phyloP scores from a whole-genome alignment of 2,113 vertebrate genomes.

The Tupaia chinensis region DNA sequence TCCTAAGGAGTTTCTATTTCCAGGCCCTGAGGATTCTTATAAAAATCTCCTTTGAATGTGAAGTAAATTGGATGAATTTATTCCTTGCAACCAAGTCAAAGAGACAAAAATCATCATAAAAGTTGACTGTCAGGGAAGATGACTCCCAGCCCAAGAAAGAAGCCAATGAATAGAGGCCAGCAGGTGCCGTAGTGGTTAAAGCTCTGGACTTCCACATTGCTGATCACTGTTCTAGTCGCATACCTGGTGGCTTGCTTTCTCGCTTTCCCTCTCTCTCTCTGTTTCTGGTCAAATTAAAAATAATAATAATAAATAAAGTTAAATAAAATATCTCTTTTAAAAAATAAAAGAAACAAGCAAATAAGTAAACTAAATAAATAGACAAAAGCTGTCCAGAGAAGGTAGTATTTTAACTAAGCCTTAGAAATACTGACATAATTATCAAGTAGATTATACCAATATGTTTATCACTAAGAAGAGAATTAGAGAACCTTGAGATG shows the following conservation, averaged over 20 bases:
- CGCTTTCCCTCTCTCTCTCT: no score
- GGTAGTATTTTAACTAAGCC: not conserved
- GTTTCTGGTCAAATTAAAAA: no score
- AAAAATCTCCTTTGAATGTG: not conserved
- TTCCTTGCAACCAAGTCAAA: not conserved
- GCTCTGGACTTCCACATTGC: no score
- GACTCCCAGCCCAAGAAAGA: not conserved
- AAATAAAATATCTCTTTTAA: no score
- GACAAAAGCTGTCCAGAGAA: not conserved
- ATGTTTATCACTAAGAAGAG: not conserved
- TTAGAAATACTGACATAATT: not conserved
- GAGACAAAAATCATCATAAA: not conserved
- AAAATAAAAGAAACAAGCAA: not conserved
- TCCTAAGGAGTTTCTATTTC: not conserved
- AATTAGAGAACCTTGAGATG: not conserved
- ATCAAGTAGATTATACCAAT: not conserved
- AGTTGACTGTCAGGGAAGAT: not conserved
- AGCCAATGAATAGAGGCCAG: not conserved
- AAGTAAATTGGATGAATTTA: not conserved
- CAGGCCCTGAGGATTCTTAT: not conserved
- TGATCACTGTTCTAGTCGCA: no score
- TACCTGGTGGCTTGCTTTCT: no score
- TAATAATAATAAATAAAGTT: no score
- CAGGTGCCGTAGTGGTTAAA: no score
- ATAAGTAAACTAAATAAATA: not conserved